Evolutionary conservation across 2,113 vertebrate genomes (phyloP).

Genomic region (Hiodon tergisus): DNA sequence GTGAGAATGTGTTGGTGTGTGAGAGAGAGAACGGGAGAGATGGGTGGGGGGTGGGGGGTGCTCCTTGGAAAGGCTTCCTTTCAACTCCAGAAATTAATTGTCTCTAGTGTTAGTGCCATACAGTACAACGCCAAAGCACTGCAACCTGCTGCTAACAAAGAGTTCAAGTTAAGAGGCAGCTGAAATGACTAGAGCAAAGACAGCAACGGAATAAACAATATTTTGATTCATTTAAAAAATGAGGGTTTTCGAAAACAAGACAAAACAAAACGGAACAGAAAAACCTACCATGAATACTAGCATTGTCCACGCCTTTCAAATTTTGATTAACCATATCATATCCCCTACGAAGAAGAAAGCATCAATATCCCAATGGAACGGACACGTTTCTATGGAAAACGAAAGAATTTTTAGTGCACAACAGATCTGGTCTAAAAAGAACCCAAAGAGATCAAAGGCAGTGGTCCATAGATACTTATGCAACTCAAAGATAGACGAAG

Average conservation of each 20-base stretch:
- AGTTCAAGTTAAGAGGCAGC: slow-evolving; percentile 79
- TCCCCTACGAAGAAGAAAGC: slow-evolving; percentile 98
- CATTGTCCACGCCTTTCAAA: slow-evolving; percentile 87
- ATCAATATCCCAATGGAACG: slow-evolving; percentile 97
- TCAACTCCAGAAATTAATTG: slow-evolving; percentile 66
- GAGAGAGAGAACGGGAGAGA: slow-evolving; percentile 5
- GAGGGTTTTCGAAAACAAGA: slow-evolving; percentile 59
- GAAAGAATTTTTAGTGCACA: slow-evolving; percentile 90
- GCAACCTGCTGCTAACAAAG: slow-evolving; percentile 89
- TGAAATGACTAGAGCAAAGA: slow-evolving; percentile 76
- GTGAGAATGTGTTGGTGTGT: neutral
- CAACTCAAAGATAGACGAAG: slow-evolving; percentile 86
- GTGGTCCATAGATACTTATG: slow-evolving; percentile 72
- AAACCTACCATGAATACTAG: slow-evolving; percentile 75
- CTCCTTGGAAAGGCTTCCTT: slow-evolving; percentile 51
- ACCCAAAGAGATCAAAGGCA: slow-evolving; percentile 92
- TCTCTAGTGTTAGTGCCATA: slow-evolving; percentile 62
- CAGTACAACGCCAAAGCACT: slow-evolving; percentile 74
- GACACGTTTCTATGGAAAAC: slow-evolving; percentile 99
- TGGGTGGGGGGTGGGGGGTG: slow-evolving; percentile 31
- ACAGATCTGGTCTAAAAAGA: slow-evolving; percentile 79
- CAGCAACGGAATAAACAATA: slow-evolving; percentile 82
- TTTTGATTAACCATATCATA: slow-evolving; percentile 99
- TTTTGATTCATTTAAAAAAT: slow-evolving; percentile 85
- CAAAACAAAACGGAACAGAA: slow-evolving; percentile 55